Conservation (phyloP, 2,888 invertebrate species). For the Drosophila flavopinicola region DNA sequence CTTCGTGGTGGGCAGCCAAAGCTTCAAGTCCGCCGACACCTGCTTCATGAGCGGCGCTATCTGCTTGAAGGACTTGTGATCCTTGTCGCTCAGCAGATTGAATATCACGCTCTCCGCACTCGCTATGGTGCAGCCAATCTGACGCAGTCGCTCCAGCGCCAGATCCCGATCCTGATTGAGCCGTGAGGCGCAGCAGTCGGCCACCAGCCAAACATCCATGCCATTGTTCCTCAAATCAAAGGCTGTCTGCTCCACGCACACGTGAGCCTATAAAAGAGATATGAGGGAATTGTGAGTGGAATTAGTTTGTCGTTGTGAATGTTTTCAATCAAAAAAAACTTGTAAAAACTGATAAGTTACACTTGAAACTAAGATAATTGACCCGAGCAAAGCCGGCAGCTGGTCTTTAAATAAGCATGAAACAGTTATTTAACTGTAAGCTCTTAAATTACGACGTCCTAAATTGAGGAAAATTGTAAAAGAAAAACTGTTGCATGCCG, state of each 20-base stretch:
- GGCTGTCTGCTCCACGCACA: slow-evolving; percentile 92
- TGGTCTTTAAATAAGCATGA: too few relatives aligned
- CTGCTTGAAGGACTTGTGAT: slow-evolving; percentile 90
- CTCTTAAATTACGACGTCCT: too few relatives aligned
- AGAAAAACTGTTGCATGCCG: too few relatives aligned
- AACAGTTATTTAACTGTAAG: too few relatives aligned
- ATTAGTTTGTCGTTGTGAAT: too few relatives aligned
- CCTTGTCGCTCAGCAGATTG: slow-evolving; percentile 89
- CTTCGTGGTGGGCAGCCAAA: slow-evolving; percentile 50
- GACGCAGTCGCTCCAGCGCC: slow-evolving; percentile 89
- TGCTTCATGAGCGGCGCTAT: slow-evolving; percentile 87
- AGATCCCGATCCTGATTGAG: slow-evolving; percentile 88
- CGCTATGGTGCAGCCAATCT: slow-evolving; percentile 91
- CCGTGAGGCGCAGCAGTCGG: slow-evolving; percentile 91
- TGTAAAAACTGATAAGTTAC: too few relatives aligned
- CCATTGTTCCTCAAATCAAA: slow-evolving; percentile 87
- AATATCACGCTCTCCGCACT: slow-evolving; percentile 92
- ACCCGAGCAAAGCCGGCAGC: too few relatives aligned
- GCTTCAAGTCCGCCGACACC: slow-evolving; percentile 80
- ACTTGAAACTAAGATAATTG: too few relatives aligned
- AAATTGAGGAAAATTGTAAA: too few relatives aligned
- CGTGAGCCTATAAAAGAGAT: slow-evolving; percentile 87
- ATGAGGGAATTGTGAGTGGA: background rate
- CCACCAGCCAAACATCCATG: slow-evolving; percentile 89
- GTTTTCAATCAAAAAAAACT: too few relatives aligned